Evolutionary conservation across 1,140 invertebrate genomes (phyloP), one percentile per base, ranked within the genome.

Genomic region (Danaus melanippus): DNA sequence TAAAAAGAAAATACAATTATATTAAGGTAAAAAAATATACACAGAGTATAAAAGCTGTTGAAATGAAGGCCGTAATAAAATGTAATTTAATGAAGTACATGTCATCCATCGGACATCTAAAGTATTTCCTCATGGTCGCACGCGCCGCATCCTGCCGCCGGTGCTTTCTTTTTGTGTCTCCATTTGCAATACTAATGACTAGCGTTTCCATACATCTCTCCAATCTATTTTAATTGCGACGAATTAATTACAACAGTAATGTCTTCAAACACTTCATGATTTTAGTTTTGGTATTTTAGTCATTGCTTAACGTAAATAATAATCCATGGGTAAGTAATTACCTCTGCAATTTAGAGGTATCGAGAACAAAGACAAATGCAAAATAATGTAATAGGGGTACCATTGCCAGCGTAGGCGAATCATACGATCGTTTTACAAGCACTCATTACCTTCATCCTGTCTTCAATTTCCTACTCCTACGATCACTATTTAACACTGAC

Each of bases 401-500:
- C 54, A 58, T 51, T 15, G 46, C 50, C 47, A 9, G 58, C 59
- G 67, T 69, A 53, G 67, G 67, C 64, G 62, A 69, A 17, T 66
- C 51, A 56, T 63, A 58, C 52, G 58, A 62, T 60, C 56, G 50
- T 47, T 57, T 66, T 64, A 64, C 62, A 50, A 60, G 50, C 58
- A 46, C 59, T 73, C 61, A 79, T 83, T 83, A 73, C 63, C 61
- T 55, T 59, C 72, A 77, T 82, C 79, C 77, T 79, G 79, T 58
- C 64, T 64, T 51, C 64, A 71, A 71, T 75, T 69, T 69, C 60
- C 64, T 58, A 64, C 68, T 64, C 62, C 62, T 69, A 69, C 58
- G 60, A 62, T 32, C 21, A 48, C 50, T 42, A 62, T 63, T 71
- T 77, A 83, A 78, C 77, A 83, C 76, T 83, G 79, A 83, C 79